Evolutionary conservation across 1,140 invertebrate genomes (phyloP), one percentile per base, ranked within the genome.

Genomic region (Drosophila saltans): DNA sequence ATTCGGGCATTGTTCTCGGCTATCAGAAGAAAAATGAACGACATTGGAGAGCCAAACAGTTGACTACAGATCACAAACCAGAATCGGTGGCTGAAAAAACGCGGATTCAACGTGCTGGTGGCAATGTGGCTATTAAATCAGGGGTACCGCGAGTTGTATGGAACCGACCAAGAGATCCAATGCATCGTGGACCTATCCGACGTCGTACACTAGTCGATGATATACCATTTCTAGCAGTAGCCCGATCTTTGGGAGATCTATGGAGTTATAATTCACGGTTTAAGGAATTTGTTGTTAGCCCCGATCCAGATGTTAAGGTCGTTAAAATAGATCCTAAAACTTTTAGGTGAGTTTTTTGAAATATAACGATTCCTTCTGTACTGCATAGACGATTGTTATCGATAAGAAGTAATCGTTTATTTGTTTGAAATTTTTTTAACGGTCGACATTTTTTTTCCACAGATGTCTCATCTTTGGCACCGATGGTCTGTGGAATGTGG

Each of bases 401-500:
- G 45, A 48, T 61, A 52, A 26, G 4, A 65, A 56, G 10, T 26
- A 41, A 2, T 1, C 28, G 10, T n/a, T 28, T 5, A 39, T 60
- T 24, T 28, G 10, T 9, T 57, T 48, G 33, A 36, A 30, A 0
- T 30, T 30, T 36, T 5, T 36, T 5, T 36, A 36, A 36, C 33
- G 33, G 33, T 36, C 6, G 6, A 1, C 3, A 2, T 3, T n/a
- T 8, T 7, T 7, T 0, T 28, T 5, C 11, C 96, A 95, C 91
- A 95, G 97, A 80, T 99, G 98, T 93, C 93, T 99, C 1, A 97
- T 99, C 66, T 96, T 99, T 81, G 98, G 97, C 66, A 98, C 98
- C 1, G 98, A 99, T 93, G 98, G 98, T 3, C 93, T 99, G 9
- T 99, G 98, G 97, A 99, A 99, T 92, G 98, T 99, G 95, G 92